These are phyloP conservation scores for Diogma glabrata DNA, from an alignment of 2,888 invertebrate genomes.

Conservation along the genomic window DNA sequence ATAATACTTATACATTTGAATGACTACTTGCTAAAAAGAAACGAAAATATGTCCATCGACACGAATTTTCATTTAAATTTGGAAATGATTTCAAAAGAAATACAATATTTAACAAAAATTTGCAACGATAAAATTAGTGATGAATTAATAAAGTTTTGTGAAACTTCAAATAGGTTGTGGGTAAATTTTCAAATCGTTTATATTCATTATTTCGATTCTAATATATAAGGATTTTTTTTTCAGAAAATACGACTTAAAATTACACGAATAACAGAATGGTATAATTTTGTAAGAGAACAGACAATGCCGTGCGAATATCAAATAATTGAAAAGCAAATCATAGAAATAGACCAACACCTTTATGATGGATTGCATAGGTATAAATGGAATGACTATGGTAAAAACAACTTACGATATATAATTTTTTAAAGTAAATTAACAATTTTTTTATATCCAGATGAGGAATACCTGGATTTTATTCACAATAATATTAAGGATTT, in stretches of 20 bases:
- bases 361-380: conserved; percentile 53
- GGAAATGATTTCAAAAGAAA: conserved; percentile 63
- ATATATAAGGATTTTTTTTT: too few species aligned
- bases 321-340: conserved; percentile 63
- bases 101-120: conserved; percentile 62
- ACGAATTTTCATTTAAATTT: conserved; percentile 1
- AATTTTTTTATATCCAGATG: conserved; percentile 34
- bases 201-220: too few species aligned
- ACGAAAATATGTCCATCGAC: not conserved
- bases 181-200: too few species aligned
- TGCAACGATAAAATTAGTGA: conserved; percentile 49
- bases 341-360: conserved; percentile 58
- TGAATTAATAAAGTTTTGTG: conserved; percentile 52
- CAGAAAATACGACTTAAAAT: conserved; percentile 45
- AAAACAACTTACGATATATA: too few species aligned
- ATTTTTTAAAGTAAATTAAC: conserved; percentile 11
- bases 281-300: conserved; percentile 63
- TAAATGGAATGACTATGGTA: conserved; percentile 70
- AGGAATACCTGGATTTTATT: conserved; percentile 57
- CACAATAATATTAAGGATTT: conserved; percentile 57
- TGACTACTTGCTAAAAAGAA: not conserved
- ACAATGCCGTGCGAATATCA: conserved; percentile 66
- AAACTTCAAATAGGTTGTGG: conserved; percentile 56
- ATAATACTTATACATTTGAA: not conserved
- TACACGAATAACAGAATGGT: conserved; percentile 58